Conservation (phyloP, 2,113 vertebrate genomes). For the Marcusenius ussheri region DNA sequence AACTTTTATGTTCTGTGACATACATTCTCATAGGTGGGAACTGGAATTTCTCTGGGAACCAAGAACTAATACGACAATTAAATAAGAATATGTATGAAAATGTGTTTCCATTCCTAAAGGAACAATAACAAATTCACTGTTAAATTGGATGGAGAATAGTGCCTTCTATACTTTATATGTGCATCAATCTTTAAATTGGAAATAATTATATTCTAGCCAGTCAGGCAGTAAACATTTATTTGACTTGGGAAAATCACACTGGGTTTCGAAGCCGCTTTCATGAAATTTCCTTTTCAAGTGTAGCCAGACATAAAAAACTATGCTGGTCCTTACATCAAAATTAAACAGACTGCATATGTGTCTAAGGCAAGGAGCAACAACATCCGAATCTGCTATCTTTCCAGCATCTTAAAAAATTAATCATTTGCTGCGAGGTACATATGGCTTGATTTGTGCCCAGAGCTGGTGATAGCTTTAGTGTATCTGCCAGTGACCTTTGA, state of each 20-base stretch:
- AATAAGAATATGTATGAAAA: not conserved
- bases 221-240: not conserved
- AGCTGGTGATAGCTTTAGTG: not conserved
- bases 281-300: conserved; percentile 5
- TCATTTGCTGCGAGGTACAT: not conserved
- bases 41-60: not conserved
- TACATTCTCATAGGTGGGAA: not conserved
- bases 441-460: not conserved
- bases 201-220: conserved; percentile 7
- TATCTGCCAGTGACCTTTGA: not conserved
- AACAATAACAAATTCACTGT: not conserved
- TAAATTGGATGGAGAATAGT: not conserved
- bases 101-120: not conserved
- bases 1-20: not conserved
- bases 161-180: not conserved
- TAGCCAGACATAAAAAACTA: not conserved
- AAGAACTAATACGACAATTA: not conserved
- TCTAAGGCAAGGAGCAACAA: not conserved
- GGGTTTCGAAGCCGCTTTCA: not conserved
- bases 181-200: not conserved
- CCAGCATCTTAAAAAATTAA: not conserved
- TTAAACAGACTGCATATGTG: not conserved
- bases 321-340: not conserved
- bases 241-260: conserved; percentile 1
- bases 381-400: not conserved